Percentiles rank a stretch among this genome's conserved stretches.
phyloP scores from a whole-genome alignment of 2,797 vertebrate genomes.

The Tauraco hartlaubi region DNA sequence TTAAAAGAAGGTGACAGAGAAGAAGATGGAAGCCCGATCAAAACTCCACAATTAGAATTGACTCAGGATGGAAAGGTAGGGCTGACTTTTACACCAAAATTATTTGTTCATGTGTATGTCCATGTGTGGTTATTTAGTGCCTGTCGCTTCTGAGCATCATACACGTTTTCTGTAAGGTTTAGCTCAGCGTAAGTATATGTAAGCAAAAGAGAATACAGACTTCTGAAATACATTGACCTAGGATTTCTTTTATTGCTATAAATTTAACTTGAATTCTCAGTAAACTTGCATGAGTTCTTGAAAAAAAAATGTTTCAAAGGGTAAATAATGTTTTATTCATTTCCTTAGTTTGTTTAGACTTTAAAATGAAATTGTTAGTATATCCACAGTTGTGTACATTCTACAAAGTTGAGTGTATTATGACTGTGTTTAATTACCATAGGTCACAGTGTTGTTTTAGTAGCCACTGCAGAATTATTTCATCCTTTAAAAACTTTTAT shows the following conservation, averaged over 20 bases:
- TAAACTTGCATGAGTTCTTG: background rate
- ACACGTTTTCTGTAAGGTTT: background rate
- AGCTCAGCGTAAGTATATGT: background rate
- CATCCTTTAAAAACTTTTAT: background rate
- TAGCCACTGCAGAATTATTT: background rate
- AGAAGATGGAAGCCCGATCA: conserved; percentile 70
- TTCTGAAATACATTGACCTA: background rate
- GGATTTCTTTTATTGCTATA: background rate
- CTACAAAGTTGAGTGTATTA: background rate
- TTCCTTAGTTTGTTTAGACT: background rate
- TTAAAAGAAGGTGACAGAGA: conserved; percentile 73
- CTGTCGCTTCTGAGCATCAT: background rate
- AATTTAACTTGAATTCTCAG: background rate
- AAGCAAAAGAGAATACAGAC: background rate
- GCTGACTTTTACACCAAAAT: background rate
- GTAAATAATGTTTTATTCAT: background rate
- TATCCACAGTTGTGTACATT: background rate
- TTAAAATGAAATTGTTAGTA: background rate
- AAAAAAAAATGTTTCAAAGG: background rate
- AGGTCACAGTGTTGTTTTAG: background rate
- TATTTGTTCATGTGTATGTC: background rate
- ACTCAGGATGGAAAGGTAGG: conserved; percentile 87
- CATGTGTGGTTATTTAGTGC: background rate
- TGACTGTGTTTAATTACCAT: background rate
- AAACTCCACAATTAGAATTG: conserved; percentile 74